Base-by-base conservation (phyloP, 2,888 invertebrate genomes). In the Rhodophaea formosa region DNA sequence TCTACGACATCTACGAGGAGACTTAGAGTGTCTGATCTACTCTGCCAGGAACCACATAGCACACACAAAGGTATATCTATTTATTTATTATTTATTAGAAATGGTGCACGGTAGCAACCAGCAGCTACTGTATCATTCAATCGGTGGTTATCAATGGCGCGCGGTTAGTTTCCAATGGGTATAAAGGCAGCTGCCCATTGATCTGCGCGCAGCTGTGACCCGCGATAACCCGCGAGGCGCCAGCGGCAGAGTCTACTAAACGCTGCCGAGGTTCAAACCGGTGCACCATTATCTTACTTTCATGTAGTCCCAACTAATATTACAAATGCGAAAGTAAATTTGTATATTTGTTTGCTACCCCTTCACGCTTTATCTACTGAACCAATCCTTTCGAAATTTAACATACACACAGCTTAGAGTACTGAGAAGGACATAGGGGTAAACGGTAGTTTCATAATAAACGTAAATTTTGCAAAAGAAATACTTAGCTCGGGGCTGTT, bases 191-290 rank as follows among this genome's bases (percentile, higher is more conserved):
- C 76, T 67, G 68, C 70, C 74, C 81, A 82, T 82, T 81, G 80
- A 82, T 76, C 74, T 71, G 58, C 62, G 63, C 71, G 69, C 73
- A 70, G 70, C 74, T 70, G 74, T 80, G 84, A 84, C 87, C 87
- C 76, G 75, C 75, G 88, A 88, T 88, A 88, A 88, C 88, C 88
- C 81, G 79, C 78, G 78, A 83, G 88, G 88, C 88, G 88, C 89
- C 88, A 75, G 70, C 70, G 68, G 68, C 71, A 68, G 68, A 66
- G 74, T 71, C 77, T 73, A 69, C 66, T 23, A 14, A 43, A 49
- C 39, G 42, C 43, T 0, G 42, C 39, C 29, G 10, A 10, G 29
- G 17, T 56, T 23, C 43, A n/a, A 30, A 1, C 14, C 42, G 30
- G 15, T 39, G 23, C 29, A 30, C 42, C 16, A 51, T 35, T 35